Base-by-base conservation (phyloP, 2,888 invertebrate genomes). In the Rhamnusium bicolor region DNA sequence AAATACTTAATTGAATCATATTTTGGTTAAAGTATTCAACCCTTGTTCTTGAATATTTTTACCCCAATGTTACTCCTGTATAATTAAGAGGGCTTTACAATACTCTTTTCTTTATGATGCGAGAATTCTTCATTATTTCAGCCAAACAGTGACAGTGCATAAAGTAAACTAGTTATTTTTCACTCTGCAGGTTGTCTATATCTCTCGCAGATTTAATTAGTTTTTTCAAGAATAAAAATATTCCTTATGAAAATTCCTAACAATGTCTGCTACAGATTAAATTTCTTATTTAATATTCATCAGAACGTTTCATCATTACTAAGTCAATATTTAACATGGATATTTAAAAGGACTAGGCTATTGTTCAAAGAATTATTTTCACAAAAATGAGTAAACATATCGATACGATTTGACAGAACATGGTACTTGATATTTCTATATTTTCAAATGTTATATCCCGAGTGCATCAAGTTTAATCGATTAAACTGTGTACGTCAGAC, bases 91-190 rank as follows among this genome's bases (percentile, higher is more conserved):
- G 75, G 68, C 73, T 74, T 71, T 69, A 56, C 47, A 27, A 47
- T 49, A 69, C 69, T 61, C 62, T 54, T 73, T 68, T 72, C 71
- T 72, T 71, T 73, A 69, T 49, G 62, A 73, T 74, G 66, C 24
- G 76, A 76, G 78, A 76, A 78, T 76, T 73, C 76, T 76, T 76
- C 76, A 78, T 78, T 78, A 78, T 78, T 72, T 69, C 62, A 60
- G 60, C 66, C 54, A 72, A 74, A 71, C 74, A 62, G 78, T 73
- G 78, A 78, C 78, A 78, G 74, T 74, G 78, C 78, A 78, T 78
- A 78, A 78, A 78, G 73, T 72, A 76, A 76, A 75, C 73, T 78
- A 78, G 76, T 78, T 78, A 78, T 78, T 76, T 78, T 76, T 74
- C 73, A 73, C 74, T 74, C 73, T 53, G 68, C 77, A 75, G 69